phyloP scores from a whole-genome alignment of 2,797 vertebrate species.

The Alcedo atthis region DNA sequence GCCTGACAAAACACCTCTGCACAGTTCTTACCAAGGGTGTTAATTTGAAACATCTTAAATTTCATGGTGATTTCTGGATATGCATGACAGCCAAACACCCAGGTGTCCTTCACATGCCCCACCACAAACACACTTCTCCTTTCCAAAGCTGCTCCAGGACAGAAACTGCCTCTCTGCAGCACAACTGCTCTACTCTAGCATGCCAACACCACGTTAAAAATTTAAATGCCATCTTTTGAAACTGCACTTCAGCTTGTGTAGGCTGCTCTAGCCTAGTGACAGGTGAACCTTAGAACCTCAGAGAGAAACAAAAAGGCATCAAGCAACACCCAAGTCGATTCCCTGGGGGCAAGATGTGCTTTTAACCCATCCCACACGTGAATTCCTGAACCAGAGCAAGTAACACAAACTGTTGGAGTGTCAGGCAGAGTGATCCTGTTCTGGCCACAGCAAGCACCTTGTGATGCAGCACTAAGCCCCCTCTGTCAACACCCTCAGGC shows the following conservation, averaged over 20 bases:
- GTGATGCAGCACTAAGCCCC: neutral
- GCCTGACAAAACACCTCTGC: neutral
- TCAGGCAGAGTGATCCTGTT: neutral
- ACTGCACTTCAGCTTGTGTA: neutral
- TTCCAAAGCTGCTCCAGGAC: neutral
- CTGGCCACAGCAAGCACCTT: neutral
- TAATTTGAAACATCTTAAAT: neutral
- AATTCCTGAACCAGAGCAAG: neutral
- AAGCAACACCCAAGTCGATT: accelerated
- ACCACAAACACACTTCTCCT: neutral
- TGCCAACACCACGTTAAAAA: neutral
- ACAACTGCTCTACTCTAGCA: neutral
- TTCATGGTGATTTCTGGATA: neutral
- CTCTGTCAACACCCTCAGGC: neutral
- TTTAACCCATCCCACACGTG: accelerated
- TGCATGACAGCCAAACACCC: neutral
- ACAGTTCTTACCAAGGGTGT: neutral
- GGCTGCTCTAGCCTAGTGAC: neutral
- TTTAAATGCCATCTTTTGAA: neutral
- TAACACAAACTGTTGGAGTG: accelerated
- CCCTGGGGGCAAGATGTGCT: accelerated
- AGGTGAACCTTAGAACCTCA: neutral
- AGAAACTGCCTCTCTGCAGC: neutral
- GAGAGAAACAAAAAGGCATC: accelerated
- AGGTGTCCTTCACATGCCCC: neutral